Evolutionary conservation across 2,797 vertebrate species (phyloP).

Genomic region (Corythornis leucogaster): DNA sequence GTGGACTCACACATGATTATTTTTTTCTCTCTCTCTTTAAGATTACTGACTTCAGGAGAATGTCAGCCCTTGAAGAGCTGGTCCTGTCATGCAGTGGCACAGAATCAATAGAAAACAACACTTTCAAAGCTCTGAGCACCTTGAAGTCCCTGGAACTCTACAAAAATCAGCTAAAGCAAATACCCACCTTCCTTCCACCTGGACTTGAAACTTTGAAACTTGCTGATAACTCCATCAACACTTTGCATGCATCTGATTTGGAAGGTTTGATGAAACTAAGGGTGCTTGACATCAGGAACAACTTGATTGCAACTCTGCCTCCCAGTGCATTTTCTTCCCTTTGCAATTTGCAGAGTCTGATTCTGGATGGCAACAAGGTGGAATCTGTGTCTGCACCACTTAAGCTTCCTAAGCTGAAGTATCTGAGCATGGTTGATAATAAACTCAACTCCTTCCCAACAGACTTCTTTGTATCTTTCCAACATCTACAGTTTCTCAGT

Average conservation of each 20-base stretch:
- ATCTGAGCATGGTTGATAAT: conserved; percentile 80
- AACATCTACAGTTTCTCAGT: conserved; percentile 78
- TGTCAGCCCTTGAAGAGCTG: conserved; percentile 81
- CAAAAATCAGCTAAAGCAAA: conserved; percentile 81
- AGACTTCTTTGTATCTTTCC: conserved; percentile 76
- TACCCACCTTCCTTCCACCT: conserved; percentile 77
- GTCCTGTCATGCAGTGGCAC: conserved; percentile 81
- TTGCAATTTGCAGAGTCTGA: conserved; percentile 75
- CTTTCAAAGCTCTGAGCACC: conserved; percentile 75
- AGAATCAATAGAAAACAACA: conserved; percentile 80
- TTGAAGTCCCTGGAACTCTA: conserved; percentile 81
- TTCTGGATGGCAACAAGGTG: conserved; percentile 80
- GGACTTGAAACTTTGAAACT: conserved; percentile 81
- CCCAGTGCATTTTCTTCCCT: conserved; percentile 69
- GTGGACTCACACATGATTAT: neutral
- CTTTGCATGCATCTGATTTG: conserved; percentile 76
- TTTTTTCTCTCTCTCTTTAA: conserved; percentile 58
- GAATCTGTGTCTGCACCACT: conserved; percentile 71
- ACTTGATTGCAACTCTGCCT: conserved; percentile 72
- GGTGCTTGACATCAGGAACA: conserved; percentile 83
- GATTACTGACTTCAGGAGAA: conserved; percentile 73
- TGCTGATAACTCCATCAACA: conserved; percentile 79
- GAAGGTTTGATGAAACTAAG: conserved; percentile 78
- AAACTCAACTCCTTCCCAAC: conserved; percentile 71
- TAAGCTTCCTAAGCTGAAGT: conserved; percentile 74